Evolutionary conservation across 2,888 invertebrate species (phyloP), one percentile per base, ranked within the genome.

Genomic region (Agriopis marginaria): DNA sequence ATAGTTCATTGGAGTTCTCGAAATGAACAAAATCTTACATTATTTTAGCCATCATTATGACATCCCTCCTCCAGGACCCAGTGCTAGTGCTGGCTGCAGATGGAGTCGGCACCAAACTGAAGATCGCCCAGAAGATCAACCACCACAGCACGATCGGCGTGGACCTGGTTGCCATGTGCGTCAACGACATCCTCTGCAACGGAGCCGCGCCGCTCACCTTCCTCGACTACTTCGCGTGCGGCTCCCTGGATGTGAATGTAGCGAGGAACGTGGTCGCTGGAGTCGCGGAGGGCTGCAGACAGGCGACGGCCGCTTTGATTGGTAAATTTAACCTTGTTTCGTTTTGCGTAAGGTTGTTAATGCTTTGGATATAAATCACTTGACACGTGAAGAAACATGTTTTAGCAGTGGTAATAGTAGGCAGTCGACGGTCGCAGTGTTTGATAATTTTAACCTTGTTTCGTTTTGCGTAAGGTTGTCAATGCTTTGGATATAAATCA

Each of bases 111-210:
- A 99, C 99, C 0, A 99, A 99, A 89, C 95, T 99, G 10, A 98
- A 98, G 94, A 97, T 98, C 72, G 99, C 99, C 0, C 97, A 98
- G 87, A 95, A 95, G 78, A 96, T 95, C 73, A 95, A 96, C 64
- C 95, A 96, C 11, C 98, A 99, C 89, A 92, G 95, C 72, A 97
- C 97, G 0, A 96, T 99, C 72, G 99, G 99, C 47, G 96, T 98
- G 70, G 99, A 99, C 93, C 94, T 99, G 70, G 99, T 99, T 2
- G 99, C 99, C 10, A 99, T 99, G 99, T 99, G 99, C 86, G 99
- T 98, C 7, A 99, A 99, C 92, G 99, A 99, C 89, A 97, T 99
- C 58, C 94, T 99, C 45, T 98, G 98, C 75, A 98, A 99, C 81
- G 99, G 99, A 7, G 99, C 99, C 0, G 97, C 98, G 77, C 99